A percentile compares a stretch with the other conserved stretches of the same genome.
Evolutionary conservation across 2,888 invertebrate genomes (phyloP).

Genomic region (Drosophila borealis): DNA sequence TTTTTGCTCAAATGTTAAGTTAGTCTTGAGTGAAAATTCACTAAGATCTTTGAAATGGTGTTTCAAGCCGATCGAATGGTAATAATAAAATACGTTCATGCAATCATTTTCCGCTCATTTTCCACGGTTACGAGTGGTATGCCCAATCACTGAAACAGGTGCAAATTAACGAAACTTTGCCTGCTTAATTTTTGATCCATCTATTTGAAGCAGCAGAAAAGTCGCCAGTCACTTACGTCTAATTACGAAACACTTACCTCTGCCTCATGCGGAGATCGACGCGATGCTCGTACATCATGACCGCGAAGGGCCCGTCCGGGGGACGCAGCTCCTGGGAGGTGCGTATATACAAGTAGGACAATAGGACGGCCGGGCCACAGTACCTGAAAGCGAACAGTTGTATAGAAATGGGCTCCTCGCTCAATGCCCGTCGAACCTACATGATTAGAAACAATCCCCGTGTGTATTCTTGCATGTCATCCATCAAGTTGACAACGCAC

Average conservation of each 20-base stretch:
- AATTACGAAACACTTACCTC: conserved; percentile 70
- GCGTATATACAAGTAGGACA: conserved; percentile 88
- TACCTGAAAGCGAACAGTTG: conserved; percentile 73
- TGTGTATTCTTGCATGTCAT: conserved; percentile 89
- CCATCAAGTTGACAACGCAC: conserved; percentile 88
- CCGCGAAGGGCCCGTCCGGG: conserved; percentile 86
- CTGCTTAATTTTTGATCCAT: too few relatives aligned
- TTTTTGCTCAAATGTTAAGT: too few relatives aligned
- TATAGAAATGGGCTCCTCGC: neutral
- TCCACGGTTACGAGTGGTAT: too few relatives aligned
- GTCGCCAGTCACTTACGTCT: too few relatives aligned
- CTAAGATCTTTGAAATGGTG: too few relatives aligned
- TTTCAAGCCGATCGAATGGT: too few relatives aligned
- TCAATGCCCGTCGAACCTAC: conserved; percentile 85
- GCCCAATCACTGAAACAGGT: too few relatives aligned
- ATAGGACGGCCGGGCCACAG: conserved; percentile 85
- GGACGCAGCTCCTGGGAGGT: conserved; percentile 88
- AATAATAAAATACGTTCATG: too few relatives aligned
- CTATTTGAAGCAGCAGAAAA: too few relatives aligned
- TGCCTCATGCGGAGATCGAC: conserved; percentile 83
- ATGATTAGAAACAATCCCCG: conserved; percentile 88
- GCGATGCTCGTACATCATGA: conserved; percentile 87
- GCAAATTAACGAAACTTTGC: too few relatives aligned
- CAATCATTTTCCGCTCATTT: too few relatives aligned
- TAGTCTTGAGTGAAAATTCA: too few relatives aligned